Percentiles rank a stretch among this genome's conserved stretches.
Conservation (phyloP, 1,140 invertebrate genomes). For the Ruditapes philippinarum region DNA sequence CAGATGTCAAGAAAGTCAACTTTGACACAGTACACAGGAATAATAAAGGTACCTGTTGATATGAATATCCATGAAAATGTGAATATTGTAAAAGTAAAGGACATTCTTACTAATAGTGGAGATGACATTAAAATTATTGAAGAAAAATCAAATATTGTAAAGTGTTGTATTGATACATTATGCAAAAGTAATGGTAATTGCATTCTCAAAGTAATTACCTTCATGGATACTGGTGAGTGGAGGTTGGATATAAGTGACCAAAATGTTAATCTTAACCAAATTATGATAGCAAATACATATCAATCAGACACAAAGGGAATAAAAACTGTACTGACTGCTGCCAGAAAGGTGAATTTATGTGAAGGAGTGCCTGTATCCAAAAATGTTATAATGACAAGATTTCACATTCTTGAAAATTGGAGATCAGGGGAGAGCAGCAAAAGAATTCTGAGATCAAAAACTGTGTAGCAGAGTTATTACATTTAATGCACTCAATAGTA, state of each 20-base stretch:
- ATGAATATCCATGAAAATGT: background rate
- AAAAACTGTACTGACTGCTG: no score
- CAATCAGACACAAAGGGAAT: background rate
- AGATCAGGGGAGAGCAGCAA: no score
- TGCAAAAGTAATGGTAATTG: background rate
- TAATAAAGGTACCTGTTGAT: background rate
- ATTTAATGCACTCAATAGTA: no score
- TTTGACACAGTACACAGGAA: background rate
- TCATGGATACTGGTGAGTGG: background rate
- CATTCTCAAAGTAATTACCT: background rate
- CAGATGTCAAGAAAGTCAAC: background rate
- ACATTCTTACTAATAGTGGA: background rate
- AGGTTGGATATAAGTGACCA: background rate
- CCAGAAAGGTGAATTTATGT: no score
- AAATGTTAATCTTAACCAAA: background rate
- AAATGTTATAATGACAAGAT: no score
- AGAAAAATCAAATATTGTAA: background rate
- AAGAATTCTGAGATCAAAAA: no score
- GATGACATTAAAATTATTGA: background rate
- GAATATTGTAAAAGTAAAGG: background rate
- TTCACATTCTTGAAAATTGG: no score
- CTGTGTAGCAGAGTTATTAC: no score
- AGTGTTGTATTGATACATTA: background rate
- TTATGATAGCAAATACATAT: background rate
- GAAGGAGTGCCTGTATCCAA: no score